Percentiles rank a stretch among this genome's conserved stretches.
Evolutionary conservation across 1,140 invertebrate species (phyloP).

Genomic region (Homarus americanus): DNA sequence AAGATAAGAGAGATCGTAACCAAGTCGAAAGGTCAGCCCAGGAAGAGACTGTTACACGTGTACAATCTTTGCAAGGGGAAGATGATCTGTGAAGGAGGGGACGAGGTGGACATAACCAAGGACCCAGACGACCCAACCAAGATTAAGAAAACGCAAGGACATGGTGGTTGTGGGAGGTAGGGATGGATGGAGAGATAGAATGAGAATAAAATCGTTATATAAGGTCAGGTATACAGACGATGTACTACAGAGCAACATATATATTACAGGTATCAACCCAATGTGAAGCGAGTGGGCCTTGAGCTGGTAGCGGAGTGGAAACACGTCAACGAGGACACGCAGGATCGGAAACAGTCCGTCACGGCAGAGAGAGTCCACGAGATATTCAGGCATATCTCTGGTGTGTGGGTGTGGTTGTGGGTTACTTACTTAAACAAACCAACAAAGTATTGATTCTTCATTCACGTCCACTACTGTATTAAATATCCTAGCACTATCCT

Average conservation of each 20-base stretch:
- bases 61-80: slow-evolving; percentile 99
- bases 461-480: too few species aligned
- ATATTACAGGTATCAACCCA: slow-evolving; percentile 90
- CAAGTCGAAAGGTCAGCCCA: slow-evolving; percentile 97
- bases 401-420: slow-evolving; percentile 69
- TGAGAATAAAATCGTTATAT: too few species aligned
- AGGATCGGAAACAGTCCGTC: slow-evolving; percentile 95
- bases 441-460: too few species aligned
- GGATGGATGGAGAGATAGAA: too few species aligned
- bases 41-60: slow-evolving; percentile 95
- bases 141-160: slow-evolving; percentile 61
- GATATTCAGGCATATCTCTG: slow-evolving; percentile 96
- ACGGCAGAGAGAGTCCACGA: slow-evolving; percentile 97
- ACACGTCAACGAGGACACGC: slow-evolving; percentile 97
- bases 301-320: slow-evolving; percentile 99
- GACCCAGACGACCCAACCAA: slow-evolving; percentile 75
- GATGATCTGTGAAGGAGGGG: slow-evolving; percentile 98
- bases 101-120: slow-evolving; percentile 91
- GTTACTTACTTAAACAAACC: too few species aligned
- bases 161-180: slow-evolving; percentile 72
- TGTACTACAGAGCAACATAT: not conserved
- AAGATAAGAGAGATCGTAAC: slow-evolving; percentile 98
- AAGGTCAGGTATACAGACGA: too few species aligned
- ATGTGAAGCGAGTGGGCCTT: slow-evolving; percentile 90
- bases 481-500: too few species aligned